Evolutionary conservation across 2,888 invertebrate genomes (phyloP).

Genomic region (Linnaemya vulpina): DNA sequence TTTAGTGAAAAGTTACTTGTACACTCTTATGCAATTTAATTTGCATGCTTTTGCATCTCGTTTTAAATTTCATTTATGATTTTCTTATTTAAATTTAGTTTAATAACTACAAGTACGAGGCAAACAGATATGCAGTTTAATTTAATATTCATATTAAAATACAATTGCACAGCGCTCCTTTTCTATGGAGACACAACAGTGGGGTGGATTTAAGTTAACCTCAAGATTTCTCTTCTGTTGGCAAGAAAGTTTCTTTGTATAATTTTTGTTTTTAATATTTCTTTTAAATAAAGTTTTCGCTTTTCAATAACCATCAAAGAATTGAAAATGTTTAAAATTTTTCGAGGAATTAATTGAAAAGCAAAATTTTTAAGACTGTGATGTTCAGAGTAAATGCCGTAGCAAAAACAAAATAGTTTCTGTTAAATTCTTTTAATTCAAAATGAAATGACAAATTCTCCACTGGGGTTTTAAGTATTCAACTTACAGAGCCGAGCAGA

Average conservation of each 20-base stretch:
- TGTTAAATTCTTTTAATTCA: too few species aligned
- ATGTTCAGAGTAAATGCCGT: too few species aligned
- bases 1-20: constrained; percentile 18
- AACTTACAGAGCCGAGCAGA: too few species aligned
- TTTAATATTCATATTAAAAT: background rate
- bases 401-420: too few species aligned
- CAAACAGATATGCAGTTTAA: background rate
- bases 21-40: constrained; percentile 53
- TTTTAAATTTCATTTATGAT: background rate
- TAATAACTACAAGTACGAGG: constrained; percentile 6
- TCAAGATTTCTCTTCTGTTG: constrained; percentile 34
- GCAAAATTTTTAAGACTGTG: too few species aligned
- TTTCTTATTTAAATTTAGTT: constrained; percentile 13
- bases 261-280: constrained; percentile 8
- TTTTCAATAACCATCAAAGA: constrained; percentile 12
- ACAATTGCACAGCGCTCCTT: background rate
- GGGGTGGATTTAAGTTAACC: constrained; percentile 7
- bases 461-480: too few species aligned
- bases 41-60: constrained; percentile 15
- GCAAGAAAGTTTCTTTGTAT: constrained; percentile 6
- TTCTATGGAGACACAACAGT: background rate
- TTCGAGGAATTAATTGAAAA: constrained; percentile 16
- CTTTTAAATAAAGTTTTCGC: constrained; percentile 7
- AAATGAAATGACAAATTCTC: too few species aligned
- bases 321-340: background rate